Percentiles rank a stretch among this genome's conserved stretches.
Conservation (phyloP, 2,888 invertebrate genomes). For the Pseudanteris insignis region DNA sequence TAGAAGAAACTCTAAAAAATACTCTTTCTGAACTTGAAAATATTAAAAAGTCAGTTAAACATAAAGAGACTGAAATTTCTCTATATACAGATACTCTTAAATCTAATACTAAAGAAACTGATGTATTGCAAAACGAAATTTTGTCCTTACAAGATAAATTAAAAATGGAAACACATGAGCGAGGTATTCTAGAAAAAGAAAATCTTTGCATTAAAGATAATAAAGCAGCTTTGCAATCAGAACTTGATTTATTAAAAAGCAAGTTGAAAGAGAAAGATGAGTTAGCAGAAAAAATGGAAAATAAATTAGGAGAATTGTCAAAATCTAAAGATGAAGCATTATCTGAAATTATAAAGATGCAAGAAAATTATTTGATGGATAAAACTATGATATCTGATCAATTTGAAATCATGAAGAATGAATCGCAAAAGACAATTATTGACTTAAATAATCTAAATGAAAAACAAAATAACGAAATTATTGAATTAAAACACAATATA, state of each 20-base stretch:
- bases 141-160: conserved; percentile 66
- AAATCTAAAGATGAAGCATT: conserved; percentile 57
- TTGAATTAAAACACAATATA: conserved; percentile 67
- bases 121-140: conserved; percentile 22
- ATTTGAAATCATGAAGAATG: conserved; percentile 27
- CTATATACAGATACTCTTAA: conserved; percentile 63
- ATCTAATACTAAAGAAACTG: conserved; percentile 60
- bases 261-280: conserved; percentile 50
- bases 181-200: conserved; percentile 68
- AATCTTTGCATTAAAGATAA: conserved; percentile 69
- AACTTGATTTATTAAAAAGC: conserved; percentile 46
- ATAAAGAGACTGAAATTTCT: conserved; percentile 38
- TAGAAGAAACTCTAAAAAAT: conserved; percentile 32
- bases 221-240: conserved; percentile 53
- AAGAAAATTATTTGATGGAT: conserved; percentile 45
- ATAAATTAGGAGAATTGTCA: conserved; percentile 66
- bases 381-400: conserved; percentile 40
- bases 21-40: conserved; percentile 11
- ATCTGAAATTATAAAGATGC: conserved; percentile 40
- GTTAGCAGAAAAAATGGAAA: conserved; percentile 67
- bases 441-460: conserved; percentile 51
- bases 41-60: conserved; percentile 7
- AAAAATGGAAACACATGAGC: conserved; percentile 68
- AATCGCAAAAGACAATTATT: conserved; percentile 65
- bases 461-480: conserved; percentile 68